Evolutionary conservation across 2,888 invertebrate species (phyloP).

Genomic region (Cerceris ruficornis): DNA sequence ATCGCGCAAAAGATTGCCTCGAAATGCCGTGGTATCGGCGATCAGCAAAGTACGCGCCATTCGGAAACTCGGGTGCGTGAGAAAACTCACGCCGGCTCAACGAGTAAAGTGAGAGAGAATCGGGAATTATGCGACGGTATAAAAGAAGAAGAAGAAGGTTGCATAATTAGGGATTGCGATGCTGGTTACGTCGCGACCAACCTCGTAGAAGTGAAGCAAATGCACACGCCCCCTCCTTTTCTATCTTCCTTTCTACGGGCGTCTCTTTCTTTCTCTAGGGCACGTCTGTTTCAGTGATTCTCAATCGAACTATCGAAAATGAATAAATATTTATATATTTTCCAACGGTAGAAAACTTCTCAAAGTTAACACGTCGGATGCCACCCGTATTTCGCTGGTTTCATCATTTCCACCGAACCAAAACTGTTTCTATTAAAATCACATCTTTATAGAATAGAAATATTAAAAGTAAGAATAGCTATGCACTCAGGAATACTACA

Average conservation of each 20-base stretch:
- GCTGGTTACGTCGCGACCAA: conserved; percentile 60
- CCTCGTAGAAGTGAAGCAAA: conserved; percentile 57
- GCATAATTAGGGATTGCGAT: conserved; percentile 78
- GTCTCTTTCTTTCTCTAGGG: conserved; percentile 20
- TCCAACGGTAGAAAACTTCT: neutral
- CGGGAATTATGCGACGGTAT: conserved; percentile 24
- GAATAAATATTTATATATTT: neutral
- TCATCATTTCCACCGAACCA: too few relatives aligned
- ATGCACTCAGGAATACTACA: too few relatives aligned
- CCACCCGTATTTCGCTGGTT: too few relatives aligned
- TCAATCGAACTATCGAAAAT: conserved; percentile 32
- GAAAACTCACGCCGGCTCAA: conserved; percentile 69
- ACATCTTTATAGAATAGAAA: too few relatives aligned
- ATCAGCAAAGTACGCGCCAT: conserved; percentile 42
- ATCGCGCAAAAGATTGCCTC: conserved; percentile 42
- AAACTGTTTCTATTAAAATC: too few relatives aligned
- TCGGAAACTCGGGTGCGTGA: conserved; percentile 75
- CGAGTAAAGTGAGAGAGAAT: conserved; percentile 46
- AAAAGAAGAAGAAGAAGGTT: conserved; percentile 66
- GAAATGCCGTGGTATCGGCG: conserved; percentile 50
- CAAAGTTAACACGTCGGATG: too few relatives aligned
- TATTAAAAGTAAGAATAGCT: too few relatives aligned
- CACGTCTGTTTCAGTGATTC: conserved; percentile 35
- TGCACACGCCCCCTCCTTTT: conserved; percentile 38
- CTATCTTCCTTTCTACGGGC: conserved; percentile 43